Conservation (phyloP, 2,797 vertebrate genomes). For the Buphagus erythrorhynchus region DNA sequence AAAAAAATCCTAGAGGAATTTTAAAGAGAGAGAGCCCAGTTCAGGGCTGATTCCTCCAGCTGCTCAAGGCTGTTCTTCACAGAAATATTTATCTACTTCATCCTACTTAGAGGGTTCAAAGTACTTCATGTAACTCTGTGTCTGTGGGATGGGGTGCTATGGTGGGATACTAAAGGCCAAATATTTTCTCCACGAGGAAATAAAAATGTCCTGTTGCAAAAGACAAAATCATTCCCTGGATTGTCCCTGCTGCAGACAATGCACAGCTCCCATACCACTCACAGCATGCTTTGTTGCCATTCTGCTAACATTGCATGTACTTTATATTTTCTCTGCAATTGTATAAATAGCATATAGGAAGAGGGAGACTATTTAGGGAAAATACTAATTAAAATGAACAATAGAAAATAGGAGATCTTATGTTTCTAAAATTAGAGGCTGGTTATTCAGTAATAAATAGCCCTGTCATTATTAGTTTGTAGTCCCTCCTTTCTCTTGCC, state of each 20-base stretch:
- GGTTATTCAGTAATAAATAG: constrained; percentile 77
- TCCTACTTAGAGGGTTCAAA: background rate
- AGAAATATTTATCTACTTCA: background rate
- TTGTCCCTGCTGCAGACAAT: constrained; percentile 49
- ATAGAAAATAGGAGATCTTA: constrained; percentile 71
- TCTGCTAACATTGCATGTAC: constrained; percentile 69
- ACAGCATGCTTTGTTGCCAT: constrained; percentile 25
- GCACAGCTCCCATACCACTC: constrained; percentile 17
- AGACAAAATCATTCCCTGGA: background rate
- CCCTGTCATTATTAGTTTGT: constrained; percentile 73
- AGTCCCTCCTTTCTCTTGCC: constrained; percentile 56
- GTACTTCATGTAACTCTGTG: background rate
- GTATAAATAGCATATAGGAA: constrained; percentile 79
- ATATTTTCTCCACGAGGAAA: background rate
- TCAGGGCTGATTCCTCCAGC: background rate
- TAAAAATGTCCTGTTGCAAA: background rate
- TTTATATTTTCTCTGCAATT: constrained; percentile 68
- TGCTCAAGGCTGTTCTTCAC: background rate
- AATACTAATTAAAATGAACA: constrained; percentile 84
- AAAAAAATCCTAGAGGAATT: background rate
- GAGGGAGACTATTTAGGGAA: constrained; percentile 75
- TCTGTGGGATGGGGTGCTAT: background rate
- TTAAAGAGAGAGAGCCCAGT: background rate
- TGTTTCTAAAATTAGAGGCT: constrained; percentile 80
- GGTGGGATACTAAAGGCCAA: background rate